These are phyloP conservation scores for Selenia dentaria DNA, from an alignment of 2,888 invertebrate species.

Conservation along the genomic window DNA sequence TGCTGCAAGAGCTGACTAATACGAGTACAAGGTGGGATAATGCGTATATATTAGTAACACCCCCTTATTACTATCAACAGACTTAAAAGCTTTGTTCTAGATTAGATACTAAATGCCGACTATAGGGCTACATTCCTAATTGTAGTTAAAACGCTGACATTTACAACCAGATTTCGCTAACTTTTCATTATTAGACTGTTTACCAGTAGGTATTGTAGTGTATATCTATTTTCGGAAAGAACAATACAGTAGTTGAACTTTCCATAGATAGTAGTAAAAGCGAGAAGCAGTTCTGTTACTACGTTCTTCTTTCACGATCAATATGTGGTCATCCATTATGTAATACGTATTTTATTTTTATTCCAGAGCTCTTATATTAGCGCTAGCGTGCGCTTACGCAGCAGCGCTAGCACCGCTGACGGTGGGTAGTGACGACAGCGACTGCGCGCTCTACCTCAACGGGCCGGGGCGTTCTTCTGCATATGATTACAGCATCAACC, in stretches of 20 bases:
- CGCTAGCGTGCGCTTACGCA: conserved; percentile 61
- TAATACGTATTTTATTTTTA: conserved; percentile 8
- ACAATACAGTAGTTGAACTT: too few species aligned
- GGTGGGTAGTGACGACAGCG: conserved; percentile 71
- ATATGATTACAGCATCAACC: conserved; percentile 93
- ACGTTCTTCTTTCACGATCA: too few species aligned
- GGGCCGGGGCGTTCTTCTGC: conserved; percentile 92
- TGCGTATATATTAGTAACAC: neutral
- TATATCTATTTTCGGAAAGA: too few species aligned
- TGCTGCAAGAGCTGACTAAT: conserved; percentile 4
- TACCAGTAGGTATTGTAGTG: too few species aligned
- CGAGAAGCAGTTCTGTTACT: too few species aligned
- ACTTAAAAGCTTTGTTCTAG: conserved; percentile 22
- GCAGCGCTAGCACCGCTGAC: conserved; percentile 56
- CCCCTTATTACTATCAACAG: neutral
- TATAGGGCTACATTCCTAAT: conserved; percentile 33
- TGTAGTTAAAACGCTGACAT: conserved; percentile 31
- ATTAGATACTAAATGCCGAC: neutral
- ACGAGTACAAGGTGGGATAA: conserved; percentile 1
- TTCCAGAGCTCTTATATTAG: conserved; percentile 68
- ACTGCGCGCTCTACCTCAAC: conserved; percentile 91
- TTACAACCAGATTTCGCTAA: conserved; percentile 18
- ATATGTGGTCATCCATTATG: too few species aligned
- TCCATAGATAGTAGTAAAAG: too few species aligned
- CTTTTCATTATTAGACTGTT: conserved; percentile 9